A percentile compares a stretch with the other conserved stretches of the same genome.
phyloP scores from a whole-genome alignment of 2,113 vertebrate genomes.

The Chloropsis cyanopogon region DNA sequence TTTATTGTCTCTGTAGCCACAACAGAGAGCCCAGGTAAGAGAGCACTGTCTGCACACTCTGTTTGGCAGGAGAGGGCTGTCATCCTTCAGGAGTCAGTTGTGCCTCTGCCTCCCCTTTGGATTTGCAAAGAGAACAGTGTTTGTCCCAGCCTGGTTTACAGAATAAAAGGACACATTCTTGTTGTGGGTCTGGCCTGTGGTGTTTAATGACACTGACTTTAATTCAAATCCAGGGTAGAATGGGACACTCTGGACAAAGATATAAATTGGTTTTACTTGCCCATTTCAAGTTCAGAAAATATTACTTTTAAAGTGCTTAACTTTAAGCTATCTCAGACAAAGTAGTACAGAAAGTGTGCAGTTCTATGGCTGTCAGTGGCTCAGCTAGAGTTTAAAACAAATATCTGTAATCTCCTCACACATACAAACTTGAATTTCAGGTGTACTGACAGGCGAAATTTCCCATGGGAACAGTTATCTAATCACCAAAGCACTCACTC shows the following conservation, averaged over 20 bases:
- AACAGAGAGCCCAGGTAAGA: not conserved
- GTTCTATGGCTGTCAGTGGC: not conserved
- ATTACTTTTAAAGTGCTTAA: not conserved
- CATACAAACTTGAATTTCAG: not conserved
- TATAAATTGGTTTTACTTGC: not conserved
- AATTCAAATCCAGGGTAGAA: not conserved
- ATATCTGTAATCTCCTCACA: not conserved
- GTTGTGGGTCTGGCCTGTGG: not conserved
- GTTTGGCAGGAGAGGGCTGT: not conserved
- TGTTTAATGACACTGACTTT: not conserved
- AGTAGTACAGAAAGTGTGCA: not conserved
- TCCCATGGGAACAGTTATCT: not conserved
- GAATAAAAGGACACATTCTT: not conserved
- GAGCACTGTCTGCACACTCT: not conserved
- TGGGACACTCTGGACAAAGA: not conserved
- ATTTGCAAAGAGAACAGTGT: not conserved
- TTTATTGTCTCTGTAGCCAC: not conserved
- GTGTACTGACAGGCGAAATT: not conserved
- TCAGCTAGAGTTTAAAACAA: not conserved
- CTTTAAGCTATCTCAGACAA: not conserved
- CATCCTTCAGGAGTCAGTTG: not conserved
- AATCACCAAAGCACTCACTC: not conserved
- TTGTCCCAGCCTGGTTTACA: not conserved
- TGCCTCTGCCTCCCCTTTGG: not conserved
- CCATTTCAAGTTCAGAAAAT: not conserved